A percentile compares a stretch with the other conserved stretches of the same genome.
Evolutionary conservation across 2,888 invertebrate genomes (phyloP).

Genomic region (Drosophila imparisetae): DNA sequence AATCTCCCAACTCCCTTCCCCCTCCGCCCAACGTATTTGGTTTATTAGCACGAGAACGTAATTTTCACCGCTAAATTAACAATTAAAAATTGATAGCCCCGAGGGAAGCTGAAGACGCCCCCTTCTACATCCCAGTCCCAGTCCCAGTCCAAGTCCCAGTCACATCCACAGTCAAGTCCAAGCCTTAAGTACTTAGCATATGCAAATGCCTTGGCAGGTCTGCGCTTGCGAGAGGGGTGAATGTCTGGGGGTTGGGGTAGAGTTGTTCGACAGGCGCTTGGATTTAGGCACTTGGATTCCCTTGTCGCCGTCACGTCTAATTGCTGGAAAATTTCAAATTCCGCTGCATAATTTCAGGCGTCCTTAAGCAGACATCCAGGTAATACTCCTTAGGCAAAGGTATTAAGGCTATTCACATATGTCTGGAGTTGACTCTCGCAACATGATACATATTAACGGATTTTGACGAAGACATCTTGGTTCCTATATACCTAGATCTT

Average conservation of each 20-base stretch:
- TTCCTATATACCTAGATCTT: neutral
- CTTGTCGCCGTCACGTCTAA: conserved; percentile 56
- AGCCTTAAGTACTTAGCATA: conserved; percentile 38
- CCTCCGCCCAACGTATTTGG: conserved; percentile 11
- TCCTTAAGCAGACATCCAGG: conserved; percentile 19
- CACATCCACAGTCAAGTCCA: conserved; percentile 10
- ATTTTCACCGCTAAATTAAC: conserved; percentile 80
- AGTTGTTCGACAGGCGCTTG: conserved; percentile 1
- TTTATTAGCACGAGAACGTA: conserved; percentile 66
- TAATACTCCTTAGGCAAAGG: neutral
- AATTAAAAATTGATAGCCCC: conserved; percentile 80
- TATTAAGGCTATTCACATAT: neutral
- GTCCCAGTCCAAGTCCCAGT: conserved; percentile 2
- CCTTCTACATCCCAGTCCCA: conserved; percentile 2
- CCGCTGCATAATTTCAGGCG: conserved; percentile 55
- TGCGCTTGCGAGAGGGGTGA: neutral
- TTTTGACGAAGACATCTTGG: neutral
- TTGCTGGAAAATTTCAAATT: conserved; percentile 68
- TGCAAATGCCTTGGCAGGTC: conserved; percentile 45
- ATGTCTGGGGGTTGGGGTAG: neutral
- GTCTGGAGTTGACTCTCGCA: neutral
- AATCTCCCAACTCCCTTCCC: neutral
- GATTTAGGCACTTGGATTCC: conserved; percentile 36
- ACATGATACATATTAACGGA: neutral
- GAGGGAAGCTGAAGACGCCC: conserved; percentile 33